A percentile compares a stretch with the other conserved stretches of the same genome.
Conservation (phyloP, 2,888 invertebrate species). For the Oeneis ivallda region DNA sequence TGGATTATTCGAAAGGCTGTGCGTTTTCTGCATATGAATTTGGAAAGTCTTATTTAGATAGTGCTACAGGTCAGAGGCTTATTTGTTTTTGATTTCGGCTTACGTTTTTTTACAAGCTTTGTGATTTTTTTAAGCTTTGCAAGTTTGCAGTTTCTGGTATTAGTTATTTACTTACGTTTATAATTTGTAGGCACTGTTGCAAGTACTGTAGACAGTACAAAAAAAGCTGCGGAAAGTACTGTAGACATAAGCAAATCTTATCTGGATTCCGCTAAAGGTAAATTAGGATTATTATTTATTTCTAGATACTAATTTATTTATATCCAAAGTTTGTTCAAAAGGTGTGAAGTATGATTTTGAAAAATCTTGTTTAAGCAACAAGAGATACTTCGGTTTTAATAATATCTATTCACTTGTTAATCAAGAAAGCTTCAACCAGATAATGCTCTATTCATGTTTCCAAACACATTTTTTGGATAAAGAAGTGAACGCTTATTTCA, state of each 20-base stretch:
- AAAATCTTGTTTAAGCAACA: not conserved
- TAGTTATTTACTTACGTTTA: constrained; percentile 37
- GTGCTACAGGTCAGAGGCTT: constrained; percentile 51
- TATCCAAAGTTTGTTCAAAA: too few species aligned
- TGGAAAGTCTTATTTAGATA: constrained; percentile 61
- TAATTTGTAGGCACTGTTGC: constrained; percentile 60
- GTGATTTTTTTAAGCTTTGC: constrained; percentile 17
- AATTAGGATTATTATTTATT: constrained; percentile 2
- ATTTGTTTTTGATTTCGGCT: constrained; percentile 26
- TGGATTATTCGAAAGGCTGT: constrained; percentile 54
- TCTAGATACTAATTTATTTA: not conserved
- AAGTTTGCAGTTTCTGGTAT: constrained; percentile 11
- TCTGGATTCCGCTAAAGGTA: constrained; percentile 50
- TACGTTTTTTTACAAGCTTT: not conserved
- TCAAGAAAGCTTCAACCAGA: too few species aligned
- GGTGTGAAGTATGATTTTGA: too few species aligned
- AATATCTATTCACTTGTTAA: not conserved
- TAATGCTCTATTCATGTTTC: not conserved
- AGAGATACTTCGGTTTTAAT: not conserved
- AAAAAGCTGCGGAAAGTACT: constrained; percentile 64
- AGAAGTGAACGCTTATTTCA: not conserved
- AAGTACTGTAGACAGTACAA: constrained; percentile 68
- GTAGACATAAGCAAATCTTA: constrained; percentile 54
- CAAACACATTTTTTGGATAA: not conserved
- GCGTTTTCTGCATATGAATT: constrained; percentile 60